Evolutionary conservation across 2,888 invertebrate genomes (phyloP).

Genomic region (Cephus nigrinus): DNA sequence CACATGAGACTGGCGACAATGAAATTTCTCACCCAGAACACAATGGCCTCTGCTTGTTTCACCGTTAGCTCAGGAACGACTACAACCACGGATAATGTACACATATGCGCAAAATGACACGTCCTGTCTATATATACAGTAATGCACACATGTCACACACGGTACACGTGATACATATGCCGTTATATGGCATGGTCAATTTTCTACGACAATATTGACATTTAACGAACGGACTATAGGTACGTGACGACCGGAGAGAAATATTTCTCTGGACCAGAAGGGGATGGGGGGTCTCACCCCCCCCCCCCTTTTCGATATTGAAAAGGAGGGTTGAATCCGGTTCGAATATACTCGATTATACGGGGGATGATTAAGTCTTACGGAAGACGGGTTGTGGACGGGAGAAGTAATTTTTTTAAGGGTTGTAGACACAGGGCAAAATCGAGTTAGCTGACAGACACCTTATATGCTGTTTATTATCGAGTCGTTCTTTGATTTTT

Average conservation of each 20-base stretch:
- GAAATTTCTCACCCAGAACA: background rate
- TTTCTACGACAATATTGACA: slow-evolving; percentile 53
- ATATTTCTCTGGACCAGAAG: slow-evolving; percentile 30
- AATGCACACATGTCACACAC: background rate
- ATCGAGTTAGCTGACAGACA: background rate
- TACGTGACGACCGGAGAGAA: slow-evolving; percentile 25
- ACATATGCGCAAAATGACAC: background rate
- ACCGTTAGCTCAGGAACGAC: slow-evolving; percentile 21
- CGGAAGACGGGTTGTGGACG: background rate
- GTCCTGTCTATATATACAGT: slow-evolving; percentile 7
- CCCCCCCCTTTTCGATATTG: background rate
- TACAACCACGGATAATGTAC: background rate
- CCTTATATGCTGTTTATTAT: background rate
- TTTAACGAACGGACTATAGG: slow-evolving; percentile 9
- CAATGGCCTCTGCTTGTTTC: background rate
- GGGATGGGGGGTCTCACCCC: background rate
- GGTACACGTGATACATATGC: background rate
- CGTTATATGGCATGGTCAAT: slow-evolving; percentile 39
- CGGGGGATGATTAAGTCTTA: slow-evolving; percentile 21
- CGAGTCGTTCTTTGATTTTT: background rate
- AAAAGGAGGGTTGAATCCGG: background rate
- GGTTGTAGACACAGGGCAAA: background rate
- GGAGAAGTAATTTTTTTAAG: background rate
- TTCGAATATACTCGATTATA: slow-evolving; percentile 34
- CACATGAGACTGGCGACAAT: background rate